Conservation (phyloP, 2,888 invertebrate species). For the Meganola albula region DNA sequence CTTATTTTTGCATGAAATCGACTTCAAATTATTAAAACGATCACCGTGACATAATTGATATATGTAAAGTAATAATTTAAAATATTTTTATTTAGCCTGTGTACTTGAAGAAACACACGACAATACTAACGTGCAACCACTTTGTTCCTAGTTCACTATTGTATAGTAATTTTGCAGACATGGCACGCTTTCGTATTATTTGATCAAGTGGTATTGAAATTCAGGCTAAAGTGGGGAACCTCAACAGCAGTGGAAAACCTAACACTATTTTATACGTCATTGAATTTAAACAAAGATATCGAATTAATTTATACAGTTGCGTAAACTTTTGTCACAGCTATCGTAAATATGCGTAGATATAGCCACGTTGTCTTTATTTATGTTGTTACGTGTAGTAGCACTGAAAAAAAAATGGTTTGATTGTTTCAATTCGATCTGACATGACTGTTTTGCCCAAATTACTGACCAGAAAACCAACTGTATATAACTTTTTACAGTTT, state of each 20-base stretch:
- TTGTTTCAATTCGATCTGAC: too few relatives aligned
- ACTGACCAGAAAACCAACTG: too few relatives aligned
- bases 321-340: slow-evolving; percentile 29
- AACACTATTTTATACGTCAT: slow-evolving; percentile 34
- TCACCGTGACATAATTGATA: slow-evolving; percentile 14
- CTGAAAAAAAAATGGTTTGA: too few relatives aligned
- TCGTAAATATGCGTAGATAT: slow-evolving; percentile 8
- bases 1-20: slow-evolving; percentile 6
- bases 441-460: too few relatives aligned
- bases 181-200: slow-evolving; percentile 59
- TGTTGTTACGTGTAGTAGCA: too few relatives aligned
- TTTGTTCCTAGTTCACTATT: slow-evolving; percentile 13
- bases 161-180: slow-evolving; percentile 33
- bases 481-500: too few relatives aligned
- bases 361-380: too few relatives aligned
- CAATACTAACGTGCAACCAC: slow-evolving; percentile 29
- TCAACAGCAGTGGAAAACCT: slow-evolving; percentile 35
- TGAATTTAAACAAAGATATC: slow-evolving; percentile 50
- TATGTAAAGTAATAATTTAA: background rate
- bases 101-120: slow-evolving; percentile 24
- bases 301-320: slow-evolving; percentile 55
- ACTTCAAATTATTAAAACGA: slow-evolving; percentile 13
- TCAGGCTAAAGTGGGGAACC: slow-evolving; percentile 35
- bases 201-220: slow-evolving; percentile 60
- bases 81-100: slow-evolving; percentile 8